Evolutionary conservation across 2,113 vertebrate species (phyloP).

Genomic region (Paedocypris sp.): DNA sequence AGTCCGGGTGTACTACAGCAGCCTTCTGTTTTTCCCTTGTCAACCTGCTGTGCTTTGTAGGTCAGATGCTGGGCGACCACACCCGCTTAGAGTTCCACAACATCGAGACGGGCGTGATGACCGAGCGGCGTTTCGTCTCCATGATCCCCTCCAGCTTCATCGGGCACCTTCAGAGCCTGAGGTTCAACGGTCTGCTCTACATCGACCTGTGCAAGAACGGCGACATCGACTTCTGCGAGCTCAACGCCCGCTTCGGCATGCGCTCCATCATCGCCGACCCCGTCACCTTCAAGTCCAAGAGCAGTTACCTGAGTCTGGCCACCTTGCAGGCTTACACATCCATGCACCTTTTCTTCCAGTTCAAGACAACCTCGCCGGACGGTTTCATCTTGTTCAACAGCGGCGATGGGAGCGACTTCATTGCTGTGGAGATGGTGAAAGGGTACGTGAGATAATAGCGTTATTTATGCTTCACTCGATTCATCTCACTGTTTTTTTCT

Average conservation of each 20-base stretch:
- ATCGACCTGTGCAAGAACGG: slow-evolving; percentile 98
- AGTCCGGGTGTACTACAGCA: slow-evolving; percentile 32
- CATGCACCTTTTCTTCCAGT: slow-evolving; percentile 99
- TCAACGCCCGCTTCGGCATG: slow-evolving; percentile 92
- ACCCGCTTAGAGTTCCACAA: slow-evolving; percentile 99
- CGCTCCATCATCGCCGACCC: slow-evolving; percentile 96
- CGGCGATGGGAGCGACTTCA: slow-evolving; percentile 81
- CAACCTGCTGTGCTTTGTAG: slow-evolving; percentile 61
- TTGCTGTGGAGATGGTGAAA: slow-evolving; percentile 92
- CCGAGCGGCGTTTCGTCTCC: slow-evolving; percentile 86
- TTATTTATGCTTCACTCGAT: too few species aligned
- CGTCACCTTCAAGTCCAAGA: slow-evolving; percentile 94
- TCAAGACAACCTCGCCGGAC: slow-evolving; percentile 93
- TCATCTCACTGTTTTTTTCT: too few species aligned
- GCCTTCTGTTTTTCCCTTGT: slow-evolving; percentile 46
- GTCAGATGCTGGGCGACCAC: slow-evolving; percentile 95
- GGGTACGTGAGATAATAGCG: slow-evolving; percentile 62
- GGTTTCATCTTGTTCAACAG: slow-evolving; percentile 95
- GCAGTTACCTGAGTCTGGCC: slow-evolving; percentile 90
- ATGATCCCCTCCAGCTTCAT: slow-evolving; percentile 95
- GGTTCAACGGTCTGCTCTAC: slow-evolving; percentile 94
- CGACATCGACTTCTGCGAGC: slow-evolving; percentile 92
- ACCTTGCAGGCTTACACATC: slow-evolving; percentile 95
- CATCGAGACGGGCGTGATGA: slow-evolving; percentile 96
- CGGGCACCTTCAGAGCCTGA: slow-evolving; percentile 91